Base-by-base conservation (phyloP, 37 sponge, comb jelly and placozoan genomes). In the Spongilla lacustris region DNA sequence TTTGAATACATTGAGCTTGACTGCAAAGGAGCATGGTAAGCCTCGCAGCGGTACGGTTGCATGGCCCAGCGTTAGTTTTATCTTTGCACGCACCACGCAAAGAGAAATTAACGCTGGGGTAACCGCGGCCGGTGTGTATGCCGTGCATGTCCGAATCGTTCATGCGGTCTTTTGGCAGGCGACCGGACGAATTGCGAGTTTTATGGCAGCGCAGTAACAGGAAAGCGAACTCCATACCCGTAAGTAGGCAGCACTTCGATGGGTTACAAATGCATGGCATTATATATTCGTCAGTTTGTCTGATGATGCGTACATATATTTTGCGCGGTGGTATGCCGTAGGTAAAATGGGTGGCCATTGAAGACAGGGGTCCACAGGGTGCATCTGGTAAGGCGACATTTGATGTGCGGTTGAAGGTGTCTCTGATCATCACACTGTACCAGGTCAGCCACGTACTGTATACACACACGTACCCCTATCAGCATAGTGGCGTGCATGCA, bases 1-100 rank as follows among this genome's bases (percentile, higher is more conserved):
- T 94, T 94, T 72, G 95, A 94, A 81, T 94, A 91, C 70, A 94
- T 94, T 35, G 95, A 94, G 24, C 68, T 94, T 67, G 74, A 73
- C 29, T 88, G 86, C 74, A 85, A 77, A 28, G 95, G 91, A 50
- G 23, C 86, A 71, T 94, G 95, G 95, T 94, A 72, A 86, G 87
- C 67, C 69, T n/a, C 23, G 30, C 68, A 5, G 37, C 25, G 33
- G 48, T 14, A 3, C 4, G n/a, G n/a, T n/a, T n/a, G n/a, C n/a
- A n/a, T n/a, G n/a, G n/a, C n/a, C n/a, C n/a, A n/a, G n/a, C n/a
- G n/a, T n/a, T n/a, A n/a, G n/a, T n/a, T n/a, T n/a, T n/a, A n/a
- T n/a, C n/a, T n/a, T n/a, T n/a, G n/a, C n/a, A n/a, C n/a, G n/a
- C n/a, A n/a, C n/a, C n/a, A n/a, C n/a, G n/a, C n/a, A n/a, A n/a